These are phyloP conservation scores for Metaphire vulgaris DNA, from an alignment of 1,140 invertebrate genomes.

Conservation along the genomic window DNA sequence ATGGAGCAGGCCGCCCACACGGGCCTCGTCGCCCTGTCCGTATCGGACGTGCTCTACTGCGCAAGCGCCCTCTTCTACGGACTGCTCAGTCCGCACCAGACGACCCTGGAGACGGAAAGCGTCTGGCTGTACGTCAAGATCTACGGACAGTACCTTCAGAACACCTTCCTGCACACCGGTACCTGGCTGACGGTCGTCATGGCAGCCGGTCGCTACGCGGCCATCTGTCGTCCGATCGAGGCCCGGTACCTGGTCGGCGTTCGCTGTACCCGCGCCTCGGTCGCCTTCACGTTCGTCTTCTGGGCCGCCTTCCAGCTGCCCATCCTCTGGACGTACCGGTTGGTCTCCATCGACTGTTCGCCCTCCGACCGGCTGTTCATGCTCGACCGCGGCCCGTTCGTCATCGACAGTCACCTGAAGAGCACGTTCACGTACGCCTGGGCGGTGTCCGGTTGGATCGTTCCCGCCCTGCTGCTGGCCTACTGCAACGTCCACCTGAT, in stretches of 20 bases:
- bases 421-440: constrained; percentile 12
- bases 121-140: constrained; percentile 10
- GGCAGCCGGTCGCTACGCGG: constrained; percentile 22
- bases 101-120: too few species aligned
- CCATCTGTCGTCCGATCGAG: constrained; percentile 27
- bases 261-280: background rate
- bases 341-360: constrained; percentile 1
- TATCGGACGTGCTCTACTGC: constrained; percentile 42
- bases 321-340: constrained; percentile 4
- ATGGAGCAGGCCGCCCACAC: constrained; percentile 21
- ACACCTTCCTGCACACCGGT: constrained; percentile 23
- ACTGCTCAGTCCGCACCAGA: background rate
- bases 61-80: constrained; percentile 28
- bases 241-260: constrained; percentile 6
- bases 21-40: constrained; percentile 42
- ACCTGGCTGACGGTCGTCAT: constrained; percentile 27
- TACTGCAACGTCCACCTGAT: constrained; percentile 29
- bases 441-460: constrained; percentile 19
- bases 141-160: constrained; percentile 19
- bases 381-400: constrained; percentile 15
- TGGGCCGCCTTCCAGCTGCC: constrained; percentile 19
- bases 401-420: constrained; percentile 14
- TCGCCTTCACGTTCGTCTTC: constrained; percentile 14
- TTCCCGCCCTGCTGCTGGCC: constrained; percentile 21
- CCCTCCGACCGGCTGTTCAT: constrained; percentile 5